A percentile compares a stretch with the other conserved stretches of the same genome.
Conservation (phyloP, 2,113 vertebrate genomes). For the Todiramphus chloris region DNA sequence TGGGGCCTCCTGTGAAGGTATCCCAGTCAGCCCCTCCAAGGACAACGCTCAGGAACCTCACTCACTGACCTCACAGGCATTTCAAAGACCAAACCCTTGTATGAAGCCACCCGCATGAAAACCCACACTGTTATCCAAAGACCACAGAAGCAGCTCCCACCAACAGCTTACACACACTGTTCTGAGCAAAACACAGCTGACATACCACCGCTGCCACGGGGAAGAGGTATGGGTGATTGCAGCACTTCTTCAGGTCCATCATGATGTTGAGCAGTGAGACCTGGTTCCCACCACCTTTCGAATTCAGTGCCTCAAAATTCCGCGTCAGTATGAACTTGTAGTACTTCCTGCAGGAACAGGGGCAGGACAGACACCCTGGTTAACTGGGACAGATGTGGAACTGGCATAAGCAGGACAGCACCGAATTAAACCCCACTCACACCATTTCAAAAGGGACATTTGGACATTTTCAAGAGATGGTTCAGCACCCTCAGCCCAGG, state of each 20-base stretch:
- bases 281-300: conserved; percentile 97
- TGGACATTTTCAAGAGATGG: rapidly evolving
- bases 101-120: rapidly evolving
- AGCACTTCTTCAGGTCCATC: conserved; percentile 99
- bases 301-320: conserved; percentile 97
- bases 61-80: background rate
- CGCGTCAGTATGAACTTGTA: conserved; percentile 98
- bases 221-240: conserved; percentile 96
- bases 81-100: background rate
- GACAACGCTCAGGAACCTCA: rapidly evolving
- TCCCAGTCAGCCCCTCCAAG: background rate
- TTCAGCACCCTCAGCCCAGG: background rate
- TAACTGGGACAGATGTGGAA: background rate
- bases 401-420: background rate
- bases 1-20: conserved; percentile 86
- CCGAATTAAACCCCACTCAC: rapidly evolving
- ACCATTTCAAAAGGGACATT: background rate
- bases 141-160: background rate
- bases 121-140: background rate
- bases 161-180: rapidly evolving
- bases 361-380: background rate
- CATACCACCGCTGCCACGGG: conserved; percentile 91
- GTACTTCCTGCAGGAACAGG: conserved; percentile 85
- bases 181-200: background rate
- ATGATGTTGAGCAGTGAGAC: conserved; percentile 98